A percentile compares a stretch with the other conserved stretches of the same genome.
Conservation (phyloP, 2,113 vertebrate genomes). For the Scopus umbretta region DNA sequence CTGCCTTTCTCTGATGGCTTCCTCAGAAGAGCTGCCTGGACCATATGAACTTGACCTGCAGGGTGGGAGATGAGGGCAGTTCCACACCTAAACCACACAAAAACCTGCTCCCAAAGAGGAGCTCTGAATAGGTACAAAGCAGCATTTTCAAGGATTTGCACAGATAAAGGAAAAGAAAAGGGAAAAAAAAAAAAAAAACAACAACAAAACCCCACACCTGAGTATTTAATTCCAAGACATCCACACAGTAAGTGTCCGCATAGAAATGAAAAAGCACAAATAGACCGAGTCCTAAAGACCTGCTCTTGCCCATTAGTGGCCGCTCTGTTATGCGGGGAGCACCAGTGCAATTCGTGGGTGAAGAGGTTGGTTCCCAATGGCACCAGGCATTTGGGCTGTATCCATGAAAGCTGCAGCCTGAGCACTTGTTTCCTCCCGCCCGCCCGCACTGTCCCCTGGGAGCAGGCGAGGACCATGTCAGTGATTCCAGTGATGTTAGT, state of each 20-base stretch:
- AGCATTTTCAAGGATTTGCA: background rate
- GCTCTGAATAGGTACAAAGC: background rate
- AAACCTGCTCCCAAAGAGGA: background rate
- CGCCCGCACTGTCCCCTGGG: background rate
- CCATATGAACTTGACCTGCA: background rate
- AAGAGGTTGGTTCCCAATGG: background rate
- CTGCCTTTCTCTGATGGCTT: background rate
- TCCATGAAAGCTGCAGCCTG: background rate
- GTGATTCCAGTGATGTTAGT: fast-evolving
- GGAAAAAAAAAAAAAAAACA: background rate
- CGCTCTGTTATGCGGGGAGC: background rate
- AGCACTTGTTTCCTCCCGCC: background rate
- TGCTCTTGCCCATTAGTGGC: background rate
- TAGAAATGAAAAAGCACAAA: background rate
- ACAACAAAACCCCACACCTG: too few species aligned
- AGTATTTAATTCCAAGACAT: background rate
- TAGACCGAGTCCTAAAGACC: background rate
- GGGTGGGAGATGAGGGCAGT: background rate
- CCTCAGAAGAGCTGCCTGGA: background rate
- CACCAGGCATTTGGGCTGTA: background rate
- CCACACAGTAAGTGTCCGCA: background rate
- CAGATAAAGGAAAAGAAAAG: background rate
- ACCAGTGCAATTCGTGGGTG: fast-evolving
- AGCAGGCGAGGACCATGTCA: background rate
- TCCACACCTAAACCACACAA: background rate